Evolutionary conservation across 2,797 vertebrate genomes (phyloP).

Genomic region (Rhynchotus rufescens): DNA sequence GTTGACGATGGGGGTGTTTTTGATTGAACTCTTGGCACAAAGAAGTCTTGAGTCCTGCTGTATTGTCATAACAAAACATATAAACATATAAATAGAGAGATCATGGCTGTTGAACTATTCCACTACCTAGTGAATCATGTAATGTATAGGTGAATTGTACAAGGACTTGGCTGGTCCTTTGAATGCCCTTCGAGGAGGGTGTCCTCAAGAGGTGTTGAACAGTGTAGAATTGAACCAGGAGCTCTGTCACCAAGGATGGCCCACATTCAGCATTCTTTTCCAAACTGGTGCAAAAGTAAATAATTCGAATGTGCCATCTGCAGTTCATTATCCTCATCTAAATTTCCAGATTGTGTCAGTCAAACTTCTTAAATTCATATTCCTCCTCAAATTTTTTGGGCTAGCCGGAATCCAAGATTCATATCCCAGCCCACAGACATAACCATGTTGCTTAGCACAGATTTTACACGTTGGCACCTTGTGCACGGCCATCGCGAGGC

Average conservation of each 20-base stretch:
- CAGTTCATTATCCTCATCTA: background rate
- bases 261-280: background rate
- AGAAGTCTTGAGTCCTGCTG: background rate
- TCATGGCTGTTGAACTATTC: background rate
- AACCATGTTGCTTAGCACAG: background rate
- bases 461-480: conserved; percentile 4
- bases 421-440: background rate
- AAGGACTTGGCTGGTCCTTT: background rate
- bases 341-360: background rate
- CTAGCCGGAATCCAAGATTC: background rate
- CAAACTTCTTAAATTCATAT: background rate
- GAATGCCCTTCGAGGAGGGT: background rate
- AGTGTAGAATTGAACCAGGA: background rate
- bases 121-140: background rate
- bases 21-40: background rate
- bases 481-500: background rate
- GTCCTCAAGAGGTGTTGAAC: background rate
- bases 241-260: background rate
- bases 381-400: background rate
- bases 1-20: background rate
- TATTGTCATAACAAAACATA: background rate
- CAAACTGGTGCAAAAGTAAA: background rate
- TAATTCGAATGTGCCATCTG: background rate
- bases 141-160: background rate
- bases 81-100: background rate